Conservation (phyloP, 2,888 invertebrate species). For the Panorpa germanica region DNA sequence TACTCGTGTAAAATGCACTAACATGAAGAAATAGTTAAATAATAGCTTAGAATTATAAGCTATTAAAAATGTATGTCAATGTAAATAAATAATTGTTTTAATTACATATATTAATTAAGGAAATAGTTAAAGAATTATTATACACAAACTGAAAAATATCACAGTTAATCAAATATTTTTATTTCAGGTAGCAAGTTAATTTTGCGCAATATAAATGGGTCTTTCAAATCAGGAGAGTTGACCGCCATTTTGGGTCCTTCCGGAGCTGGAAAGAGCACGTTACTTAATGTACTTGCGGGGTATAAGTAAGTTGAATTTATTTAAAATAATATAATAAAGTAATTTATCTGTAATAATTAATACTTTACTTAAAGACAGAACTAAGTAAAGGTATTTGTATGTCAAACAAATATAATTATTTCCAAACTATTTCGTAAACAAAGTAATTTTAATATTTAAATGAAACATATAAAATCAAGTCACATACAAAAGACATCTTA, state of each 20-base stretch:
- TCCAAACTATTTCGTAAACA: too few relatives aligned
- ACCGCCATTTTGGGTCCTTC: constrained; percentile 88
- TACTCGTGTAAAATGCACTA: too few relatives aligned
- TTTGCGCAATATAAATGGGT: constrained; percentile 60
- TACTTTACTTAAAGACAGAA: neutral
- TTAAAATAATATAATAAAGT: too few relatives aligned
- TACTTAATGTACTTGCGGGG: constrained; percentile 77
- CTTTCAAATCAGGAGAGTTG: constrained; percentile 68
- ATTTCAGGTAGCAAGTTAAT: constrained; percentile 58
- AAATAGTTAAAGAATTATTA: too few relatives aligned
- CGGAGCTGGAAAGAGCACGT: constrained; percentile 80
- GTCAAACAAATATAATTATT: too few relatives aligned
- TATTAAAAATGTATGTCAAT: too few relatives aligned
- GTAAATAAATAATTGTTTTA: too few relatives aligned
- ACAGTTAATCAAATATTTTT: constrained; percentile 13
- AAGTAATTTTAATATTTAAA: neutral
- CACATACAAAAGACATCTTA: constrained; percentile 1
- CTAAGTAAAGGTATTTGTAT: neutral
- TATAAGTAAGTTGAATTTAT: constrained; percentile 52
- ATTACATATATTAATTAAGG: too few relatives aligned
- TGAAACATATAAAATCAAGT: neutral
- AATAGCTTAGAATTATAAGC: too few relatives aligned
- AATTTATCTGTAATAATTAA: constrained; percentile 1
- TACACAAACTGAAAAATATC: too few relatives aligned
- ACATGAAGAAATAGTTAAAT: too few relatives aligned